Base-by-base conservation (phyloP, 2,113 vertebrate genomes). In the Mastomys coucha region DNA sequence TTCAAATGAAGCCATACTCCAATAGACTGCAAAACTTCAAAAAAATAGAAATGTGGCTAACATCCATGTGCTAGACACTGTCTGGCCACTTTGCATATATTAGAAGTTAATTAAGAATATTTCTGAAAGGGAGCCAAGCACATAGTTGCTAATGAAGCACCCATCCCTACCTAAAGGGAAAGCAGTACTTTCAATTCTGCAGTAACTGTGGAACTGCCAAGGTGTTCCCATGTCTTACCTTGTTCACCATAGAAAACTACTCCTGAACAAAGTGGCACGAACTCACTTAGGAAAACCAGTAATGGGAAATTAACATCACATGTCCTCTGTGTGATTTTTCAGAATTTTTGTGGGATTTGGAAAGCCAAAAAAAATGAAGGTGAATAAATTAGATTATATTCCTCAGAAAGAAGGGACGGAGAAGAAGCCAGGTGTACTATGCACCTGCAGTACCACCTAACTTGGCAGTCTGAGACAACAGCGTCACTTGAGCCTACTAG, bases 1-100 rank as follows among this genome's bases (percentile, higher is more conserved):
- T 89, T 93, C 73, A 89, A 86, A 81, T 56, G 63, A 94, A 96
- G 63, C 56, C 56, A 51, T 45, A 76, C n/a, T 88, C 75, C 17
- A 75, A 9, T 91, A 70, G 82, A 69, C 77, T 89, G 88, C 78
- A 93, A 70, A 94, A 20, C 39, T 70, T 56, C 53, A 78, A 20
- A 73, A 53, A 94, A 24, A 42, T 51, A 95, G 42, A 86, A 33
- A 28, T 91, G 85, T 60, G 67, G 65, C 20, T 81, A 81, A 17
- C 4, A 33, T 87, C 63, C 67, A 70, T 24, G 22, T 76, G 49
- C 88, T 70, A 96, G 77, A 85, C 51, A 49, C n/a, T 75, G n/a
- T 89, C 91, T 91, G 63, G 70, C 26, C 63, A 88, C 20, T 70
- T 60, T 26, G 80, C 65, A 70, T 63, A 42, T 58, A 78, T 73